These are phyloP conservation scores for Babyrousa celebensis DNA, from an alignment of 2,797 vertebrate species.

Conservation along the genomic window DNA sequence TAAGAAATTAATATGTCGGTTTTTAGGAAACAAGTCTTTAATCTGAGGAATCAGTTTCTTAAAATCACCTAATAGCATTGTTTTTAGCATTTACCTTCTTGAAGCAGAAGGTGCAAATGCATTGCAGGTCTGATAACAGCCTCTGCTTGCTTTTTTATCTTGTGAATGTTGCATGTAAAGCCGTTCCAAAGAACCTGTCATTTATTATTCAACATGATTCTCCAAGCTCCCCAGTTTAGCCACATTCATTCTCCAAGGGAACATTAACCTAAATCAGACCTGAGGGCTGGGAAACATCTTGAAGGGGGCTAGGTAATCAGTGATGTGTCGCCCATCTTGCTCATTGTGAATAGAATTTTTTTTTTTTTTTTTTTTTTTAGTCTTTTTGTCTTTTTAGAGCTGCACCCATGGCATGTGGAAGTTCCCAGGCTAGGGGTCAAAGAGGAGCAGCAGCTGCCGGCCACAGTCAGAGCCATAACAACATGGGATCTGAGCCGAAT, in stretches of 20 bases:
- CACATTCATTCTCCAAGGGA: background rate
- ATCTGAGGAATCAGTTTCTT: background rate
- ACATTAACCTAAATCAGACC: background rate
- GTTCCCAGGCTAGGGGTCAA: too few relatives aligned
- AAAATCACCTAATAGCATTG: background rate
- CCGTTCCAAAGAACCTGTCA: background rate
- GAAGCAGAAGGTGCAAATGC: background rate
- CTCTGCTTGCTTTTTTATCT: slow-evolving; percentile 1
- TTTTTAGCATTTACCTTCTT: background rate
- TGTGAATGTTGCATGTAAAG: background rate
- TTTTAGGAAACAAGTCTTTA: background rate
- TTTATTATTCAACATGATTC: background rate
- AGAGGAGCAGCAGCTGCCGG: too few relatives aligned
- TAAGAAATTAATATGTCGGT: background rate
- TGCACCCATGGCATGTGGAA: too few relatives aligned
- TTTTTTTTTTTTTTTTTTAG: too few relatives aligned
- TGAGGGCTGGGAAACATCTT: background rate
- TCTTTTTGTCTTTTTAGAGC: too few relatives aligned
- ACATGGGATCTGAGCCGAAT: too few relatives aligned
- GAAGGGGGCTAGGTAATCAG: background rate
- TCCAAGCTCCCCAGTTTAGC: background rate
- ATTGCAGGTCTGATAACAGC: background rate
- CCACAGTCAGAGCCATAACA: too few relatives aligned
- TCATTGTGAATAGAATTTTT: background rate
- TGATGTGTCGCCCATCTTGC: background rate